Base-by-base conservation (phyloP, 2,888 invertebrate species). In the Lasioglossum malachurum region DNA sequence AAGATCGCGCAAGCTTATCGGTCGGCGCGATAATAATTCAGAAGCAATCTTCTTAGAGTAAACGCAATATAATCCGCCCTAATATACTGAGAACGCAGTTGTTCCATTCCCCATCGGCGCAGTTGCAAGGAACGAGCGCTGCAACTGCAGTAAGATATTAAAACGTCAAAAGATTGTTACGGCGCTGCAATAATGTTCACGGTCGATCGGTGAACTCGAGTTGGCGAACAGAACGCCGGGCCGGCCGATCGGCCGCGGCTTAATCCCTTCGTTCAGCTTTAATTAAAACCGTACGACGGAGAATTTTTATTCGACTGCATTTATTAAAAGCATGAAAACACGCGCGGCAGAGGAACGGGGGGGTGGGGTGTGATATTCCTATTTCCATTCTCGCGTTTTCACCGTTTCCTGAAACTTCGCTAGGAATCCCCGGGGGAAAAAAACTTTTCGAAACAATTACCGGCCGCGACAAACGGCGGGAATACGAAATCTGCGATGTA, bases 241-340 rank as follows among this genome's bases (percentile, higher is more conserved):
- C 64, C 38, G 27, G 44, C 14, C 76, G 64, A 77, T 77, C 31
- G 23, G 23, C 23, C 23, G 23, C 14, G 14, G 23, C n/a, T 67
- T 67, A 67, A 77, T 77, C 46, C 12, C 27, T 41, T 57, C 75
- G 75, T 60, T 41, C 60, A 35, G 64, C 67, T 77, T 77, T 77
- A 67, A 77, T 77, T 67, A 77, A 77, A 77, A 35, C 76, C 44
- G 41, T 31, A 60, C 53, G 49, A 4, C 74, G 35, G 23, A 8
- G 19, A 77, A 46, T 77, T 77, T 31, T 67, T 64, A 64, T 46
- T 44, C 12, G 67, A 35, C 14, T 46, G 67, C 64, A 67, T 46
- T 77, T 67, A 77, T 77, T 77, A 77, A 77, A 31, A 46, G 60
- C 64, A 46, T 46, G 31, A 67, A 64, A 64, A 77, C 75, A 35